Percentiles rank a stretch among this genome's conserved stretches.
These are phyloP conservation scores for Phyllotreta cruciferae DNA, from an alignment of 2,888 invertebrate genomes.

Conservation along the genomic window DNA sequence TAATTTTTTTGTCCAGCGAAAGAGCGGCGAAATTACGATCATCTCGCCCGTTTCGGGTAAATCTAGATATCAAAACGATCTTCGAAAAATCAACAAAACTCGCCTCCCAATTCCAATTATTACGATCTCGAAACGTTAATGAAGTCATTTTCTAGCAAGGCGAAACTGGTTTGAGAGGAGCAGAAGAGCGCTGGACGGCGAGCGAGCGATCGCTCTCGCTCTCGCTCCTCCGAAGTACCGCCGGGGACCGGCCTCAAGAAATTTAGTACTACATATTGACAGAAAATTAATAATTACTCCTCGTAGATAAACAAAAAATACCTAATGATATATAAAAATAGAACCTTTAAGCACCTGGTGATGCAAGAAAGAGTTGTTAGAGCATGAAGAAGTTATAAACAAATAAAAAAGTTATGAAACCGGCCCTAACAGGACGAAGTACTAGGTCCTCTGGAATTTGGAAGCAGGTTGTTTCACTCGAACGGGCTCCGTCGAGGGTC, in stretches of 20 bases:
- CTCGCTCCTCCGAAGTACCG: no score
- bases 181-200: not conserved
- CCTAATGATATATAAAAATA: no score
- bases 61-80: conserved; percentile 28
- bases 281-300: no score
- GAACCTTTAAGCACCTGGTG: no score
- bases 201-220: no score
- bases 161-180: conserved; percentile 39
- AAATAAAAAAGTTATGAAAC: conserved; percentile 40
- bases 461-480: conserved; percentile 54
- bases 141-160: conserved; percentile 45
- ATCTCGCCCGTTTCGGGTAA: conserved; percentile 3
- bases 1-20: not conserved
- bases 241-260: no score
- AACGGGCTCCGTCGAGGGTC: conserved; percentile 19
- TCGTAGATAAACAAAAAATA: no score
- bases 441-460: conserved; percentile 56
- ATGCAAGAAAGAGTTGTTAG: no score
- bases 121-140: conserved; percentile 38
- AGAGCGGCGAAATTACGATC: not conserved
- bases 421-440: conserved; percentile 29
- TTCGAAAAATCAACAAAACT: conserved; percentile 32
- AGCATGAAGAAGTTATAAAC: no score
- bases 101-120: conserved; percentile 30
- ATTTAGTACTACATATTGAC: no score